Base-by-base conservation (phyloP, 2,113 vertebrate genomes). In the Atrichornis clamosus region DNA sequence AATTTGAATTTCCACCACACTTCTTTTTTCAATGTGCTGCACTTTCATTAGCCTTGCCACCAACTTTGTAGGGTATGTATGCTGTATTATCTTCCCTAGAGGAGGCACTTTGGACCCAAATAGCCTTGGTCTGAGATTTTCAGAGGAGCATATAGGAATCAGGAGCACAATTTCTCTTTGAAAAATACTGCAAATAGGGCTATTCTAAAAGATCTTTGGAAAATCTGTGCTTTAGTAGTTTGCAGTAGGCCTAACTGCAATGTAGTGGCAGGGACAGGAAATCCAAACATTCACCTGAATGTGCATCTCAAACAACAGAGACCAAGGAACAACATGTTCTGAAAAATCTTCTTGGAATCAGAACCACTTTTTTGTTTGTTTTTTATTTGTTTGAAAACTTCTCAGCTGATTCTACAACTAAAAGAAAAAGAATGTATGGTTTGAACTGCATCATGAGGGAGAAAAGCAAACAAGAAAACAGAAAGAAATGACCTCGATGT, bases 341-440 rank as follows among this genome's bases (percentile, higher is more conserved):
- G 30, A 69, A 83, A 56, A 14, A 7, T 13, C 58, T 56, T 56
- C 41, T 80, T 68, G 19, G 49, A 90, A 64, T 19, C 16, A 80
- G 21, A 76, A 58, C 7, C 1, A 2, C 19, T 28, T 10, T 30
- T 42, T 32, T 19, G 3, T 7, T 21, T 11, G 1, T 13, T 60
- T 62, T 46, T 46, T 10, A 4, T 42, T 63, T 44, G 19, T 49
- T 58, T 68, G 44, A 90, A 69, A 80, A 73, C 8, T 49, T 85
- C 49, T 58, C 44, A 86, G 37, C 59, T 62, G 55, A 53, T 32
- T 69, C 20, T 50, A 8, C 9, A 59, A 33, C 7, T 84, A n/a
- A 56, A 82, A 49, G 10, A 78, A 75, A 49, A 87, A 70, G 2
- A 81, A 81, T 32, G 42, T 41, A 50, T 78, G 24, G 11, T 35